phyloP scores from a whole-genome alignment of 1,140 invertebrate species.

The Calephelis nemesis region DNA sequence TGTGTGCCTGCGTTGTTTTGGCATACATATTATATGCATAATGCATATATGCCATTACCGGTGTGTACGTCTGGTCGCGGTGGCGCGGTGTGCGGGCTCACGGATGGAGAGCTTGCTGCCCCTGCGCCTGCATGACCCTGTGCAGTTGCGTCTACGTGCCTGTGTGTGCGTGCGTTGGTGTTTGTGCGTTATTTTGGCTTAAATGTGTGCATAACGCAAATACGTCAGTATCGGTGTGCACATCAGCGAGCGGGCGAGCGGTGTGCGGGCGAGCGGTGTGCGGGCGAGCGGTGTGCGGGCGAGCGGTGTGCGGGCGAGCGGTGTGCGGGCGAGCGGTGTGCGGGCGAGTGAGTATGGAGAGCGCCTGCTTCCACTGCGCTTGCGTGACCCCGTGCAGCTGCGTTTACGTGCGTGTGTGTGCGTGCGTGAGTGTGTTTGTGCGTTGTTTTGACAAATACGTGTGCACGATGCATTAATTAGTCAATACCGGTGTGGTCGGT shows the following conservation, averaged over 20 bases:
- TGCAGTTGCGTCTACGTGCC: constrained; percentile 82
- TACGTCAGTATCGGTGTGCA: not conserved
- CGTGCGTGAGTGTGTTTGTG: not conserved
- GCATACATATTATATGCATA: too few relatives aligned
- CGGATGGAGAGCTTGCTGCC: constrained; percentile 86
- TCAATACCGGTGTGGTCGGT: not conserved
- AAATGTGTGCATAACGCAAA: too few relatives aligned
- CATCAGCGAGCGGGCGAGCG: not conserved
- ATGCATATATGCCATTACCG: too few relatives aligned
- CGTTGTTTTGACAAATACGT: not conserved
- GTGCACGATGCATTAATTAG: too few relatives aligned
- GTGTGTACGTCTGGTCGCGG: not conserved
- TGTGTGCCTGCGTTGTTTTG: not conserved
- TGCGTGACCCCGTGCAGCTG: constrained; percentile 89
- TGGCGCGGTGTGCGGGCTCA: constrained; percentile 2
- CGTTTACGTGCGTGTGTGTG: constrained; percentile 43
- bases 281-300: constrained; percentile 18
- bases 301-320: not conserved
- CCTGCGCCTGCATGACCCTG: constrained; percentile 88
- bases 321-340: not conserved
- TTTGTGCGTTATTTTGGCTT: not conserved
- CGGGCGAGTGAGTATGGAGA: constrained; percentile 82
- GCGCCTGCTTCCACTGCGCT: constrained; percentile 86
- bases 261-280: constrained; percentile 11
- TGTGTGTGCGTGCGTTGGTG: constrained; percentile 4